Base-by-base conservation (phyloP, 1,140 invertebrate species). In the Kradibia gibbosae region DNA sequence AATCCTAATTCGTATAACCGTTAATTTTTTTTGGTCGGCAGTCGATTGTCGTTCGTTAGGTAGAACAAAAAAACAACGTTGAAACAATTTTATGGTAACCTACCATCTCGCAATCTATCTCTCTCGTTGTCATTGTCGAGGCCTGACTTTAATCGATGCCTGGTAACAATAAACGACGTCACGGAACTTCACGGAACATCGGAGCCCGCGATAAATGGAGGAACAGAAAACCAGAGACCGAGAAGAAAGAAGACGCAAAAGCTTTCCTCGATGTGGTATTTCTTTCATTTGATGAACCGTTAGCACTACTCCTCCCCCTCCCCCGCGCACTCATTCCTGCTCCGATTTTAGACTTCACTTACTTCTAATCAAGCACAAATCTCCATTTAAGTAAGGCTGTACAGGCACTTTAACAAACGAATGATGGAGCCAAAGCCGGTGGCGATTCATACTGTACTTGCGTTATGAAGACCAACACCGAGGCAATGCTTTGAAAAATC, bases 151-250 rank as follows among this genome's bases (percentile, higher is more conserved):
- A 82, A 79, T 82, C 81, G 77, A 74, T 82, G 57, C 60, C 20
- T 25, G 72, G 72, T 74, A 79, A 82, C 70, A 82, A 82, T 82
- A 79, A 79, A 79, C 81, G 81, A 73, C 76, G 50, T 82, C 77
- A 71, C 77, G 60, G 34, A 78, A 82, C 57, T 78, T 82, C 70
- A 82, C 55, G 60, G 81, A 73, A 74, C 70, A 74, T 74, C 45
- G 71, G 3, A 13, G n/a, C 28, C 25, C 15, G 65, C 17, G 65
- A 45, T 39, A n/a, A n/a, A 39, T 20, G 4, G 31, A 36, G 20
- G 2, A 67, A n/a, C 34, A 10, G 67, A 70, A 45, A 72, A 34
- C 39, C 22, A 34, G 50, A 57, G 50, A 57, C 3, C 2, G 34
- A 73, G 42, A 77, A 25, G 42, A 31, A 76, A 20, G 3, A 3